These are phyloP conservation scores for Actinia tenebrosa DNA, from an alignment of 64 coral and sea anemone species.

Conservation along the genomic window DNA sequence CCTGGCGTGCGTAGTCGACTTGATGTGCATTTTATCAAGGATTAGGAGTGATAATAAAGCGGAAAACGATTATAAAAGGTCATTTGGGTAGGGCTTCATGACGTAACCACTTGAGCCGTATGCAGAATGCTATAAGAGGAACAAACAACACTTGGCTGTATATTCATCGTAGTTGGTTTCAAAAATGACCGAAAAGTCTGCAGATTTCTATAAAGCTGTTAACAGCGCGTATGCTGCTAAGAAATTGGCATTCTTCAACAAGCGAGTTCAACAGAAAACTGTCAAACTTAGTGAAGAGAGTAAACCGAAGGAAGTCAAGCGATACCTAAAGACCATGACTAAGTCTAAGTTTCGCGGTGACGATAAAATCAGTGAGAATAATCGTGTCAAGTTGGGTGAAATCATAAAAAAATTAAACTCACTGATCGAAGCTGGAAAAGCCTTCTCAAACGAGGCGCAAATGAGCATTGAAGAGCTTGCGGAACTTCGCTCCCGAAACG, in stretches of 20 bases:
- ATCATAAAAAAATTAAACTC: constrained; percentile 30
- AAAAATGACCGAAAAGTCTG: neutral
- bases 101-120: neutral
- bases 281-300: neutral
- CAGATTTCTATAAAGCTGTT: neutral
- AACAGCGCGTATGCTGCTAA: neutral
- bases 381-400: neutral
- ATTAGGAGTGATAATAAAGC: too few species aligned
- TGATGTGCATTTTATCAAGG: too few species aligned
- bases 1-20: too few species aligned
- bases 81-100: too few species aligned
- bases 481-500: constrained; percentile 5
- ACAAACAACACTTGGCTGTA: too few species aligned
- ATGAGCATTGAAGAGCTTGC: constrained; percentile 32
- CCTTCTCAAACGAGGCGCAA: constrained; percentile 21
- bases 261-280: neutral
- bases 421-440: constrained; percentile 35
- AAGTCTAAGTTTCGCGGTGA: constrained; percentile 41
- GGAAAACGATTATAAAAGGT: too few species aligned
- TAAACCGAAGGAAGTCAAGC: constrained; percentile 8
- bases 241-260: neutral
- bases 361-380: neutral
- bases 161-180: neutral
- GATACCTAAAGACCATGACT: constrained; percentile 44
- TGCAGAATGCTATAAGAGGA: too few species aligned